Base-by-base conservation (phyloP, 2,113 vertebrate species). In the Pteropus alecto region DNA sequence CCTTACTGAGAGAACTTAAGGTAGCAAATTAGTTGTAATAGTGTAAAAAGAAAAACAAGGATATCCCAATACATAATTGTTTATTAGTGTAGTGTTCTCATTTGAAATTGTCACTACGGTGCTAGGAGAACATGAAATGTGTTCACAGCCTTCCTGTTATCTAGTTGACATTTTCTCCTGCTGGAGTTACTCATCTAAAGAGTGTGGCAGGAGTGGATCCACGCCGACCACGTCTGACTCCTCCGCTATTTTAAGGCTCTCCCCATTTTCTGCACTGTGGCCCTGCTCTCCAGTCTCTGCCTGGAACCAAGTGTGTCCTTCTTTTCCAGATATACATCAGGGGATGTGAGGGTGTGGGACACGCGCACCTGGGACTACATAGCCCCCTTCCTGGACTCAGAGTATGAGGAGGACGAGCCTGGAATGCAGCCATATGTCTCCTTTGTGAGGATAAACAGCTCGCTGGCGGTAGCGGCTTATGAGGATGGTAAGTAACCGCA, bases 341-440 rank as follows among this genome's bases (percentile, higher is more conserved):
- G 99, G 74, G 99, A 99, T 4, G 99, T 99, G 96, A 97, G 99
- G 94, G 98, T 99, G 97, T 99, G 99, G 99, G 99, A 99, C 96
- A 99, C 99, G 0, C 98, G 99, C 97, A 99, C 99, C 98, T 99
- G 99, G 99, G 99, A 99, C 98, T 98, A 99, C 11, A 81, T 98
- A 1, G 99, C 99, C 48, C 99, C 99, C 48, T 98, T 98, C 98
- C 98, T 99, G 97, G 99, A 99, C 96, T 85, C 99, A 0, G 97
- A 98, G 94, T 96, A 98, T 0, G 98, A 98, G 93, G 93, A 97
- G 85, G 96, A 97, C 0, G 98, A 98, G 96, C 98, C 98, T 90
- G 98, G 98, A 68, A 98, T 98, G 21, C 98, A 97, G 95, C 99
- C 99, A 79, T 98, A 98, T 28, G 99, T 99, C 94, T 99, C 98